Conservation (phyloP, 2,888 invertebrate genomes). For the Adelognathus sp. region DNA sequence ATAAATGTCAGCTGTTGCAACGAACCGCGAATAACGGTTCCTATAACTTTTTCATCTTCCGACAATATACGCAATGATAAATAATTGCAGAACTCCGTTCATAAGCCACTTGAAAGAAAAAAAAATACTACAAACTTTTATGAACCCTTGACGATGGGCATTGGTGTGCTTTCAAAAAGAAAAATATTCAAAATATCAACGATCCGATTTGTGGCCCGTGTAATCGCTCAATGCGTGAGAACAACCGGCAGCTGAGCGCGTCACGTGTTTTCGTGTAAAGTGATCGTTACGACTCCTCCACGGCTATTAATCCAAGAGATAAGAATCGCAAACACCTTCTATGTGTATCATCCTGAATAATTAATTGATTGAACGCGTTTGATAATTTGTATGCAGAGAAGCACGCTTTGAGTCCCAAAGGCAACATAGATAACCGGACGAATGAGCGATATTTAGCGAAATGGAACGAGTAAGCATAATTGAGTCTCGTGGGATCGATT, state of each 20-base stretch:
- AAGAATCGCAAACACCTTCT: constrained; percentile 17
- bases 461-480: background rate
- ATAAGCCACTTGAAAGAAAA: background rate
- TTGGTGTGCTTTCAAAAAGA: too few relatives aligned
- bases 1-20: constrained; percentile 51
- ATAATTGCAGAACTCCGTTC: background rate
- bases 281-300: background rate
- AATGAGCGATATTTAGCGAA: background rate
- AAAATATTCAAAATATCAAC: background rate
- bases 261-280: background rate
- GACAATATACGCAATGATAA: background rate
- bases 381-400: background rate
- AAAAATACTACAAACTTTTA: background rate
- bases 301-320: constrained; percentile 15
- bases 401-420: constrained; percentile 8
- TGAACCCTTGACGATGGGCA: too few relatives aligned
- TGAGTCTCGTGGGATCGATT: background rate
- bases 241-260: background rate
- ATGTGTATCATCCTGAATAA: constrained; percentile 31
- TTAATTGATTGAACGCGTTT: constrained; percentile 27
- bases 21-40: background rate
- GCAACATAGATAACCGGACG: background rate
- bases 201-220: background rate
- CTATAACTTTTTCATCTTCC: constrained; percentile 3
- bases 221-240: background rate